Evolutionary conservation across 2,113 vertebrate genomes (phyloP), one percentile per base, ranked within the genome.

Genomic region (Nothoprocta pentlandii): DNA sequence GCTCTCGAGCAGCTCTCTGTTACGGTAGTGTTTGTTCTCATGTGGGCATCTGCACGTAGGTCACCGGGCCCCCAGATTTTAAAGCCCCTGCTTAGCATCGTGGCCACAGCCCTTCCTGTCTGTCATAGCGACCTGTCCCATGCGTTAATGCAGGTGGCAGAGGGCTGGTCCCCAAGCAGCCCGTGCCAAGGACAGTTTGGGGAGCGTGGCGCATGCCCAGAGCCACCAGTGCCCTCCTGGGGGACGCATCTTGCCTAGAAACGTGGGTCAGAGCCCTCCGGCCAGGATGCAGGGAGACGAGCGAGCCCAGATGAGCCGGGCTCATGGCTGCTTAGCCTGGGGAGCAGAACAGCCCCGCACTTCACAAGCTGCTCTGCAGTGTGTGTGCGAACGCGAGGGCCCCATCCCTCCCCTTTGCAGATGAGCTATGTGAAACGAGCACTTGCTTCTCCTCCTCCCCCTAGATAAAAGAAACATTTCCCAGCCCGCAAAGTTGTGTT

Each of bases 81-180:
- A 3, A 7, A 51, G 51, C 80, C 67, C 4, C 39, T 22, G 0
- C 22, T 34, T 44, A 70, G 56, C 80, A 22, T 30, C 15, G 28
- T 1, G 0, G 13, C 13, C 17, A 0, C 19, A 9, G 44, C 51
- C 82, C 41, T 0, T 0, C 7, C n/a, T 0, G 5, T 4, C 3
- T 7, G 30, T 6, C 22, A 26, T 4, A 7, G 8, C 59, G 0
- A 3, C 34, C 16, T 46, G 46, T 54, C 62, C 49, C 10, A 16
- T n/a, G 34, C 6, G n/a, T 2, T 16, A 17, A 23, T 10, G 12
- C 8, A 16, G 8, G 23, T 22, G 16, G 6, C 26, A 20, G 32
- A 23, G 34, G 28, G 6, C 19, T 71, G 61, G 34, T 22, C 36
- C 47, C 46, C 4, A 9, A 25, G 5, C 12, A 23, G 10, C 39